These are phyloP conservation scores for Eristalis pertinax DNA, from an alignment of 2,888 invertebrate genomes.

Conservation along the genomic window DNA sequence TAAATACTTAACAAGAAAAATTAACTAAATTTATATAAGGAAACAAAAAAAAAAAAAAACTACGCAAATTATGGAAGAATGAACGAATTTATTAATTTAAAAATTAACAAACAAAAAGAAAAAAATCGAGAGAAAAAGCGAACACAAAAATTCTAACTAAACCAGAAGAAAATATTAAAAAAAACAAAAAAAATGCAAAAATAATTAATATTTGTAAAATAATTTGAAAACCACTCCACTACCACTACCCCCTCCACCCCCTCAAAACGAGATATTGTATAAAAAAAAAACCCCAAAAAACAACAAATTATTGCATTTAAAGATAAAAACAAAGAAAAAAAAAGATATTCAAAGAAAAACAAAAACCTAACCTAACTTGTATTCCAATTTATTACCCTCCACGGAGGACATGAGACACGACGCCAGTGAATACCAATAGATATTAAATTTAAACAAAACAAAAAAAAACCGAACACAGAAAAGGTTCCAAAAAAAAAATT, in stretches of 20 bases:
- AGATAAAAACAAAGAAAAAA: conserved; percentile 40
- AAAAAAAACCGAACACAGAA: conserved; percentile 1
- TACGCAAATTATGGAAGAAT: conserved; percentile 60
- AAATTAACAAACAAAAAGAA: conserved; percentile 1
- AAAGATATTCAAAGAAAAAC: background rate
- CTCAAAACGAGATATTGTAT: conserved; percentile 23
- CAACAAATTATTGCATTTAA: conserved; percentile 60
- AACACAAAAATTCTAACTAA: conserved; percentile 61
- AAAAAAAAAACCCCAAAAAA: conserved; percentile 23
- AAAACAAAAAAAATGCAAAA: conserved; percentile 15
- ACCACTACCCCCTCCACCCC: background rate
- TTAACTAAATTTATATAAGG: conserved; percentile 49
- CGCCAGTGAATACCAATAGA: conserved; percentile 55
- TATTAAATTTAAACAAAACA: conserved; percentile 49
- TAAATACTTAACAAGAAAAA: conserved; percentile 16
- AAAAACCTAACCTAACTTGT: conserved; percentile 40
- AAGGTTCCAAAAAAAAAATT: conserved; percentile 42
- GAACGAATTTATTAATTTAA: conserved; percentile 73
- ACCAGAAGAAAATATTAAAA: background rate
- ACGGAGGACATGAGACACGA: conserved; percentile 15
- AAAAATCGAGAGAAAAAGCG: conserved; percentile 17
- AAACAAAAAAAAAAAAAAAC: conserved; percentile 17
- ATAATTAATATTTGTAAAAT: conserved; percentile 69
- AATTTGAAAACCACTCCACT: conserved; percentile 25
- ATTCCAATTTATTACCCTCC: conserved; percentile 64